Percentiles rank a stretch among this genome's conserved stretches.
These are phyloP conservation scores for Pempheris klunzingeri DNA, from an alignment of 2,797 vertebrate species.

Conservation along the genomic window DNA sequence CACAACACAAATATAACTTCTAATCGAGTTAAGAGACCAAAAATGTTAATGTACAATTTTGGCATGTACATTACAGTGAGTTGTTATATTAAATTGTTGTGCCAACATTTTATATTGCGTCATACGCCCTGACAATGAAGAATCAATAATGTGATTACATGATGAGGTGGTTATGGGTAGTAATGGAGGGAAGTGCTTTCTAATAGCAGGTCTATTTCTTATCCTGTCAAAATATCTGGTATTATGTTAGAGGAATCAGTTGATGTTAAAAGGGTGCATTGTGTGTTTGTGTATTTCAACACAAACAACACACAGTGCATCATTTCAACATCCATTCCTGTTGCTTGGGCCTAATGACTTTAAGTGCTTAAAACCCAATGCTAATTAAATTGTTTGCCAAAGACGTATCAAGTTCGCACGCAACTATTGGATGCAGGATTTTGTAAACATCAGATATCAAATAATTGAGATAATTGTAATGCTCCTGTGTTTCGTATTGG, in stretches of 20 bases:
- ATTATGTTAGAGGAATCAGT: conserved; percentile 39
- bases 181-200: conserved; percentile 79
- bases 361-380: conserved; percentile 53
- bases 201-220: conserved; percentile 65
- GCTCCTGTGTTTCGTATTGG: neutral
- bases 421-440: conserved; percentile 24
- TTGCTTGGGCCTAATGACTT: conserved; percentile 36
- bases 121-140: conserved; percentile 28
- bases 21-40: neutral
- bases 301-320: conserved; percentile 19
- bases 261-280: conserved; percentile 4
- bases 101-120: conserved; percentile 45
- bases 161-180: conserved; percentile 70
- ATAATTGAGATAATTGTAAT: neutral
- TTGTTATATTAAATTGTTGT: conserved; percentile 18
- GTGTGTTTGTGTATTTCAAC: conserved; percentile 23
- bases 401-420: conserved; percentile 23
- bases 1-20: neutral
- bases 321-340: conserved; percentile 22
- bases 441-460: conserved; percentile 30
- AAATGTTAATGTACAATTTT: neutral
- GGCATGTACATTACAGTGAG: neutral
- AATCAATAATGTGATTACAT: conserved; percentile 74
- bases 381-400: conserved; percentile 59
- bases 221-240: conserved; percentile 32